phyloP scores from a whole-genome alignment of 2,888 invertebrate species.

The Spilosoma lubricipeda region DNA sequence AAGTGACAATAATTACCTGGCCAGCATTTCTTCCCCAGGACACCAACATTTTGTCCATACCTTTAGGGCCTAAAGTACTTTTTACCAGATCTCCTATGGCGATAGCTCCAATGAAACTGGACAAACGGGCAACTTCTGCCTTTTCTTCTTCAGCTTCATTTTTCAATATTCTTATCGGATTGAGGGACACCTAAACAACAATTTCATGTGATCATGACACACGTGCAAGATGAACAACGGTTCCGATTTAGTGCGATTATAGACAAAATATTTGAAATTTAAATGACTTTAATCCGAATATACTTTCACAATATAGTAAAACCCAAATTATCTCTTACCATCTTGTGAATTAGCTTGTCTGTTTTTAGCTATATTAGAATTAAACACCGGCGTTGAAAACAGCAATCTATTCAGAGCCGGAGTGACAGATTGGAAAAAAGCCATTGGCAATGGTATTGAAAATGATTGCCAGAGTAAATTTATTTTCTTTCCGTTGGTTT shows the following conservation, averaged over 20 bases:
- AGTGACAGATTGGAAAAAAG: constrained; percentile 32
- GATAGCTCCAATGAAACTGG: constrained; percentile 99
- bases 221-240: constrained; percentile 68
- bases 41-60: constrained; percentile 98
- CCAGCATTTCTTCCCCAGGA: constrained; percentile 92
- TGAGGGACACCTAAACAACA: constrained; percentile 90
- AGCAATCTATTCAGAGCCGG: constrained; percentile 13
- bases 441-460: background rate
- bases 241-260: constrained; percentile 43
- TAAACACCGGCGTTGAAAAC: constrained; percentile 43
- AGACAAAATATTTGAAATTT: constrained; percentile 19
- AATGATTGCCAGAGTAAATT: background rate
- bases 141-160: constrained; percentile 99
- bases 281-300: constrained; percentile 9
- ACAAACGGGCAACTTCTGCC: constrained; percentile 98
- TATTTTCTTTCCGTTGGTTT: no score
- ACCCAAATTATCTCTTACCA: constrained; percentile 49
- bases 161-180: constrained; percentile 97
- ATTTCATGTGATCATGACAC: constrained; percentile 56
- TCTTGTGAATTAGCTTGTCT: constrained; percentile 42
- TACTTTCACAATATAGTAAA: constrained; percentile 20
- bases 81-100: constrained; percentile 99
- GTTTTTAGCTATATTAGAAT: constrained; percentile 11
- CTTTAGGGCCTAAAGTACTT: constrained; percentile 99
- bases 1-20: constrained; percentile 66